These are phyloP conservation scores for Tenthredo notha DNA, from an alignment of 2,888 invertebrate species.

Conservation along the genomic window DNA sequence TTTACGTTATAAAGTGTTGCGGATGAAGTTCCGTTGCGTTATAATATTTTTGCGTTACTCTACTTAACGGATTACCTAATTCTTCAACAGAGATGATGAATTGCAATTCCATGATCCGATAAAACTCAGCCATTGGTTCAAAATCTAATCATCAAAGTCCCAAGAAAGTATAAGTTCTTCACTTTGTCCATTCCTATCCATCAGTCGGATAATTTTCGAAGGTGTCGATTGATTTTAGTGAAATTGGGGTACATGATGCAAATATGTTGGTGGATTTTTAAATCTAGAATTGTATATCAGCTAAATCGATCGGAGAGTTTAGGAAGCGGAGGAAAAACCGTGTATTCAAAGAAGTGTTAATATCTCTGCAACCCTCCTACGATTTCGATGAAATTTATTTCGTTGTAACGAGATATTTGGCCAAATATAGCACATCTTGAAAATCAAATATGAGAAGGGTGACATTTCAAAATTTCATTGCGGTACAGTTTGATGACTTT, in stretches of 20 bases:
- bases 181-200: neutral
- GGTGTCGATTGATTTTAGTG: neutral
- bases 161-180: neutral
- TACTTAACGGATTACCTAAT: neutral
- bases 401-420: too few relatives aligned
- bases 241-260: neutral
- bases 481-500: too few relatives aligned
- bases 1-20: constrained; percentile 57
- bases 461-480: neutral
- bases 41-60: neutral
- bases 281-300: neutral
- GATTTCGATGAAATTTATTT: constrained; percentile 3
- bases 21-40: neutral
- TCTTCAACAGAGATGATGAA: neutral
- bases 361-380: neutral
- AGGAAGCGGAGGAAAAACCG: neutral
- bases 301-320: neutral
- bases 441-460: neutral
- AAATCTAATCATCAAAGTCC: neutral
- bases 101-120: neutral
- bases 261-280: neutral
- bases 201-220: neutral
- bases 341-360: neutral
- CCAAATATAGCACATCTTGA: too few relatives aligned
- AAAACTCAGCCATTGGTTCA: neutral